Percentiles rank a stretch among this genome's conserved stretches.
These are phyloP conservation scores for Anguilla pacifica DNA, from an alignment of 2,797 vertebrate species.

Conservation along the genomic window DNA sequence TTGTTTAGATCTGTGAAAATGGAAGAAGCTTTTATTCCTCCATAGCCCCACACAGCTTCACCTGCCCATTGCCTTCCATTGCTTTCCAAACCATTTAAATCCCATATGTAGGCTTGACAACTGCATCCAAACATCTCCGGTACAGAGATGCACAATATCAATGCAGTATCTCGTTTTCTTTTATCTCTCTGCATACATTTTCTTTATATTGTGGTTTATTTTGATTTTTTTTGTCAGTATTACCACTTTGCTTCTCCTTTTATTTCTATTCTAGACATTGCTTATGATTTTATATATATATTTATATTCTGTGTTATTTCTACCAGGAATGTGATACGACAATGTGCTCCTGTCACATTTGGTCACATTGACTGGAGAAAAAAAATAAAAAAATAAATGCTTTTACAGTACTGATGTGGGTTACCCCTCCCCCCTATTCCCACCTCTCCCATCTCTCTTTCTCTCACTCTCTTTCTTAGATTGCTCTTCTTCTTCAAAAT, in stretches of 20 bases:
- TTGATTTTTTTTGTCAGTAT: conserved; percentile 66
- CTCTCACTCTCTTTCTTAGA: conserved; percentile 62
- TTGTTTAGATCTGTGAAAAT: conserved; percentile 30
- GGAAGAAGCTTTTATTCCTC: conserved; percentile 17
- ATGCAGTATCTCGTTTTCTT: conserved; percentile 57
- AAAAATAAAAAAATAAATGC: conserved; percentile 64
- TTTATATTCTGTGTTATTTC: conserved; percentile 76
- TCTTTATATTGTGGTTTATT: conserved; percentile 77
- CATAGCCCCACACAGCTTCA: conserved; percentile 61
- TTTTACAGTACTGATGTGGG: conserved; percentile 90
- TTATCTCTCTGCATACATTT: conserved; percentile 66
- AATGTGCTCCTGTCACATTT: conserved; percentile 85
- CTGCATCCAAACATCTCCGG: conserved; percentile 66
- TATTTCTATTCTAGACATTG: conserved; percentile 33
- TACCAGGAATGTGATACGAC: conserved; percentile 91
- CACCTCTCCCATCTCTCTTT: conserved; percentile 61
- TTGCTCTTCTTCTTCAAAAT: conserved; percentile 61
- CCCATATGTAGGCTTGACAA: conserved; percentile 66
- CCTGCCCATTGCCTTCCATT: conserved; percentile 53
- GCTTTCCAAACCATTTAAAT: conserved; percentile 43
- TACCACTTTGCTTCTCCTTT: conserved; percentile 58
- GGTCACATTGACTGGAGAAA: conserved; percentile 85
- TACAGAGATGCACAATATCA: conserved; percentile 70
- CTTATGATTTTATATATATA: conserved; percentile 53
- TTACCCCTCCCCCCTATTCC: conserved; percentile 73